Percentiles rank a stretch among this genome's conserved stretches.
Evolutionary conservation across 2,113 vertebrate genomes (phyloP).

Genomic region (Barbus barbus): DNA sequence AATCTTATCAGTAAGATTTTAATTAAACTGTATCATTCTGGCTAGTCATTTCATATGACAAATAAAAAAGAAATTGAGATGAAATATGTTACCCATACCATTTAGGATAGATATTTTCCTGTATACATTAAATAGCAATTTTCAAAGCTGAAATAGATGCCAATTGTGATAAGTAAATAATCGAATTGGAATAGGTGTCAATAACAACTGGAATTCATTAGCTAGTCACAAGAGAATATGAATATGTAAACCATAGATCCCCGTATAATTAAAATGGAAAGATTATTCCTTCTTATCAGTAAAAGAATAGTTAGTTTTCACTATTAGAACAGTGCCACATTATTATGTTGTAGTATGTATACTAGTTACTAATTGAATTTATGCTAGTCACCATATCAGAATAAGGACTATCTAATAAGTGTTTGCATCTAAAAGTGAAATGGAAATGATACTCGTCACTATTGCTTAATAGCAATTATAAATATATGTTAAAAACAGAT

Average conservation of each 20-base stretch:
- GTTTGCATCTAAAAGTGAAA: not conserved
- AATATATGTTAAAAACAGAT: not conserved
- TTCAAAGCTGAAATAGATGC: not conserved
- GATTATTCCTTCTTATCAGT: not conserved
- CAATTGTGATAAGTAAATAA: not conserved
- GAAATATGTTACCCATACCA: not conserved
- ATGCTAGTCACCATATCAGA: not conserved
- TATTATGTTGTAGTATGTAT: not conserved
- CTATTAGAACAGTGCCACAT: not conserved
- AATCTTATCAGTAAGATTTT: not conserved
- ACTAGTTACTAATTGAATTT: not conserved
- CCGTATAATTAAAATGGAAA: not conserved
- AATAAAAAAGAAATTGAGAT: not conserved
- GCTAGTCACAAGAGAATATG: not conserved
- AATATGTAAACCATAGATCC: not conserved
- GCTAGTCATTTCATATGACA: not conserved
- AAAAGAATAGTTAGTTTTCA: not conserved
- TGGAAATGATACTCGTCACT: not conserved
- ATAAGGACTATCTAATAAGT: not conserved
- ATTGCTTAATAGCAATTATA: not conserved
- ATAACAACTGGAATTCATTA: not conserved
- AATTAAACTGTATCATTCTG: not conserved
- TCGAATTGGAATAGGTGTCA: not conserved
- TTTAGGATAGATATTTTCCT: not conserved
- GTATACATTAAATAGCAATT: not conserved